Conservation (phyloP, 2,888 invertebrate genomes). For the Cantharis rustica region DNA sequence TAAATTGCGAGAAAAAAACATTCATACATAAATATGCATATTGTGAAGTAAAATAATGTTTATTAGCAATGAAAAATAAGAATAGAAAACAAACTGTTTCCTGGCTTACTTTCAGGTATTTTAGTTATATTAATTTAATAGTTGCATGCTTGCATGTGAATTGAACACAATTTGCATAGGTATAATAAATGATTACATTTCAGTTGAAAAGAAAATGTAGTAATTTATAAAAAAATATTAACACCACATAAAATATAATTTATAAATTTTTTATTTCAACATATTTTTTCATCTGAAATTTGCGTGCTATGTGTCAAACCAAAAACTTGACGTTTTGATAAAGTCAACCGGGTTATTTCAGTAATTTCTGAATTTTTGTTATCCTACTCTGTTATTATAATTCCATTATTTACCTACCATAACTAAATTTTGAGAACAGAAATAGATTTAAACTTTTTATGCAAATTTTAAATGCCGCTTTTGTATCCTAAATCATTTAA, state of each 20-base stretch:
- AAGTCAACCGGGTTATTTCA: neutral
- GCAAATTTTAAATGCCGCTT: neutral
- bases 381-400: neutral
- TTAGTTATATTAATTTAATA: neutral
- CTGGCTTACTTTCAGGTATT: neutral
- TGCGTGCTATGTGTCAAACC: neutral
- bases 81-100: neutral
- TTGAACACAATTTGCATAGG: neutral
- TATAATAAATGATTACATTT: neutral
- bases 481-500: neutral
- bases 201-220: neutral
- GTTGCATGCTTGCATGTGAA: neutral
- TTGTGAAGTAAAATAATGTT: neutral
- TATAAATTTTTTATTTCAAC: neutral
- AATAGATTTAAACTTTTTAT: neutral
- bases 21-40: neutral
- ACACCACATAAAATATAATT: neutral
- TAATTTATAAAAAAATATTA: neutral
- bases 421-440: neutral
- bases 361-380: neutral
- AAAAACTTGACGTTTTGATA: neutral
- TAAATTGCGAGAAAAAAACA: neutral
- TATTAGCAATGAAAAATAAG: neutral
- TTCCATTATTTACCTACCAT: neutral
- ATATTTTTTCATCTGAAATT: neutral